These are phyloP conservation scores for Eristalis intricaria DNA, from an alignment of 2,888 invertebrate genomes.

Conservation along the genomic window DNA sequence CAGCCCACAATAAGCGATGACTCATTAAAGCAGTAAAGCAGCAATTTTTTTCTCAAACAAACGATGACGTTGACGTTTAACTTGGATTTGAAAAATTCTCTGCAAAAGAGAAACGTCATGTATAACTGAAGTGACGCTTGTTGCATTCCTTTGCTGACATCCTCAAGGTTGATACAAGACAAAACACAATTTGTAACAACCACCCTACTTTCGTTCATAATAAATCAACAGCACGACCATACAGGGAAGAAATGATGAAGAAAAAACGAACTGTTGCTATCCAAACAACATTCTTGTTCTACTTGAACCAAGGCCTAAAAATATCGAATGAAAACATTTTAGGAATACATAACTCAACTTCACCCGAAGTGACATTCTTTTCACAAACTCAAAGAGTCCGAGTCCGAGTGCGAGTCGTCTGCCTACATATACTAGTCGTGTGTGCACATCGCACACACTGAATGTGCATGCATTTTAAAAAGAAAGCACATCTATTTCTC, in stretches of 20 bases:
- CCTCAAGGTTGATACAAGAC: not conserved
- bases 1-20: too few species aligned
- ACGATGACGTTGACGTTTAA: not conserved
- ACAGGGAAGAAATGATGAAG: not conserved
- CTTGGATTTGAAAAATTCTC: not conserved
- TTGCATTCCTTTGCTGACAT: not conserved
- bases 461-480: slow-evolving; percentile 6
- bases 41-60: too few species aligned
- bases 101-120: not conserved
- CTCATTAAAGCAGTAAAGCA: too few species aligned
- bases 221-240: not conserved
- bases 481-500: slow-evolving; percentile 12
- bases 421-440: not conserved
- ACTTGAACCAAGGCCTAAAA: slow-evolving; percentile 33
- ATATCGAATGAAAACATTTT: slow-evolving; percentile 32
- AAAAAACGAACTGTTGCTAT: not conserved
- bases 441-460: slow-evolving; percentile 2
- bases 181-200: not conserved
- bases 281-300: not conserved
- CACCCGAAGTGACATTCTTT: slow-evolving; percentile 53
- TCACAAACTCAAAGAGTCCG: slow-evolving; percentile 31
- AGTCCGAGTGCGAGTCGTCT: slow-evolving; percentile 8
- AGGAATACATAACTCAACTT: slow-evolving; percentile 45
- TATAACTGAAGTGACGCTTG: not conserved
- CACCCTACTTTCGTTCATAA: not conserved